Evolutionary conservation across 2,113 vertebrate genomes (phyloP).

Genomic region (Cromileptes altivelis): DNA sequence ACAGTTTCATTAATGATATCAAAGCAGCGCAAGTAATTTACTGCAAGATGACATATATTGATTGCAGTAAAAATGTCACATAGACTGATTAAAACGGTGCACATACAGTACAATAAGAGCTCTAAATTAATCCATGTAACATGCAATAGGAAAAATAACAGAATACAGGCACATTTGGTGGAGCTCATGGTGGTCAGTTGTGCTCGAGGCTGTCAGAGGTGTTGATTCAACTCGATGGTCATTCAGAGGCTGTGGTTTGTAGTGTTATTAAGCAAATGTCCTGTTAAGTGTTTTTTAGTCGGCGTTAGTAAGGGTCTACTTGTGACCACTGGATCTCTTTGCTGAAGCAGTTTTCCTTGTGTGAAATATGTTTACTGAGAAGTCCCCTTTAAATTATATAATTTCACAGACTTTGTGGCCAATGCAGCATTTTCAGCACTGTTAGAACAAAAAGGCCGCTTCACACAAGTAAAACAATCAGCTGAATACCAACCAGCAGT

Average conservation of each 20-base stretch:
- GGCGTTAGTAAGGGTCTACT: conserved; percentile 49
- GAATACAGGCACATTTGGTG: neutral
- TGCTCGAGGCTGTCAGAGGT: conserved; percentile 14
- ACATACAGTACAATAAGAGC: neutral
- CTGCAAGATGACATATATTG: neutral
- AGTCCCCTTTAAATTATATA: conserved; percentile 29
- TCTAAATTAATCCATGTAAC: neutral
- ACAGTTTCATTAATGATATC: conserved; percentile 9
- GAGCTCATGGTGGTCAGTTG: conserved; percentile 19
- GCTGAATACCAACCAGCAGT: conserved; percentile 23
- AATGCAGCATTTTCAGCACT: conserved; percentile 7
- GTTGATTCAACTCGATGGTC: conserved; percentile 51
- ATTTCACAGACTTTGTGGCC: conserved; percentile 22
- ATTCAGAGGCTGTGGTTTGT: conserved; percentile 48
- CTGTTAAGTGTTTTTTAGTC: conserved; percentile 52
- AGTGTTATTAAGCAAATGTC: conserved; percentile 61
- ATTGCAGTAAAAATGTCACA: conserved; percentile 9
- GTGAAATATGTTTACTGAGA: conserved; percentile 34
- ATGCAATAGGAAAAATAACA: conserved; percentile 23
- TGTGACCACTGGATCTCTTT: conserved; percentile 44
- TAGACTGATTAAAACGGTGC: neutral
- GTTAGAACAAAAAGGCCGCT: conserved; percentile 25
- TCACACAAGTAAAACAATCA: conserved; percentile 40
- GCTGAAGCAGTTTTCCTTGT: conserved; percentile 6
- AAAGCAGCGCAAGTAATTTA: neutral